Conservation (phyloP, 2,113 vertebrate species). For the Sula dactylatra region DNA sequence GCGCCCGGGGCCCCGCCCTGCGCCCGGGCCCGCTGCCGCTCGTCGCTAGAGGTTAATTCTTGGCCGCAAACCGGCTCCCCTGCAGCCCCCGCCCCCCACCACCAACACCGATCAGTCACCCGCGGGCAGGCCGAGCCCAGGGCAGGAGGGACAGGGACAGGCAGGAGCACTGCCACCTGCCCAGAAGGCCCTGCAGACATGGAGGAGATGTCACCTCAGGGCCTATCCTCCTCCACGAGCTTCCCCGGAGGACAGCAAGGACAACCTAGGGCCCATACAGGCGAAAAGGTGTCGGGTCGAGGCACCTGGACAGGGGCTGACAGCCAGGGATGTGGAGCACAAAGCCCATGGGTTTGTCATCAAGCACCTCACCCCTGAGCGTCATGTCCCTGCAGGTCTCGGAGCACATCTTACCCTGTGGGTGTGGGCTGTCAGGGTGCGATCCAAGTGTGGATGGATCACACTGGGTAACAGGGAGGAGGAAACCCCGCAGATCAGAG, state of each 20-base stretch:
- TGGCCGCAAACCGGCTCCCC: neutral
- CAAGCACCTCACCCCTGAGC: too few relatives aligned
- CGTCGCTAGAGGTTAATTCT: neutral
- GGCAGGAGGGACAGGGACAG: neutral
- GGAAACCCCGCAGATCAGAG: neutral
- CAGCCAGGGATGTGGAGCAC: rapidly evolving
- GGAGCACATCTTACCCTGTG: rapidly evolving
- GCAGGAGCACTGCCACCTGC: neutral
- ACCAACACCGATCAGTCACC: too few relatives aligned
- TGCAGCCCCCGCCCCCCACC: neutral
- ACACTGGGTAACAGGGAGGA: rapidly evolving
- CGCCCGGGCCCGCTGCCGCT: neutral
- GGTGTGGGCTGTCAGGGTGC: neutral
- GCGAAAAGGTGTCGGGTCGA: neutral
- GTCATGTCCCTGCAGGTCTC: rapidly evolving
- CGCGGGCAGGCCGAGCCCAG: neutral
- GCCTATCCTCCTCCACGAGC: neutral
- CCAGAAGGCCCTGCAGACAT: neutral
- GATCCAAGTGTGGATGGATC: neutral
- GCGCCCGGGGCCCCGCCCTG: too few relatives aligned
- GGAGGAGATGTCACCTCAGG: neutral
- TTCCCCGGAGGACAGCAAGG: neutral
- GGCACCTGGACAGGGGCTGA: rapidly evolving
- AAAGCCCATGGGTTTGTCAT: neutral
- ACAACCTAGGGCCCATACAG: rapidly evolving